phyloP scores from a whole-genome alignment of 1,140 invertebrate genomes.

The Matsumurasca onukii region DNA sequence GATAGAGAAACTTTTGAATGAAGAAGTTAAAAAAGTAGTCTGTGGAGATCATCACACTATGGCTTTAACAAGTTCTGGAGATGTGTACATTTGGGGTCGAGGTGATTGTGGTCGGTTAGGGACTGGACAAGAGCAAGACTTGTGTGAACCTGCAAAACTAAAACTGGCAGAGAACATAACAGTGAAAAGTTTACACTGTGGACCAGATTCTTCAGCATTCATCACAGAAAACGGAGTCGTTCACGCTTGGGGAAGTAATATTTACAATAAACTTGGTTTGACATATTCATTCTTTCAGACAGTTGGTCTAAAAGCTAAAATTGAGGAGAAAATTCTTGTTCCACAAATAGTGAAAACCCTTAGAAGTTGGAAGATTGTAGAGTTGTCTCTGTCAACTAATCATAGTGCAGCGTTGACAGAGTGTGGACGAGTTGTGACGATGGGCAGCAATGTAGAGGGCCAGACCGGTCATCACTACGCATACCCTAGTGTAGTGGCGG shows the following conservation, averaged over 20 bases:
- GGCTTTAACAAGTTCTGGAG: conserved; percentile 59
- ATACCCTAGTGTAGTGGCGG: conserved; percentile 55
- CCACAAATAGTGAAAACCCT: conserved; percentile 34
- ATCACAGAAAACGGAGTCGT: conserved; percentile 63
- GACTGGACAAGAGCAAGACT: conserved; percentile 58
- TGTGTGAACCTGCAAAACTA: conserved; percentile 40
- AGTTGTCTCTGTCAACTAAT: conserved; percentile 57
- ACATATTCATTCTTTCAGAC: conserved; percentile 34
- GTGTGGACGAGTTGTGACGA: conserved; percentile 64
- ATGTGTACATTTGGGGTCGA: conserved; percentile 69
- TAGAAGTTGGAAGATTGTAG: conserved; percentile 48
- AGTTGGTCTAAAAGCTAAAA: conserved; percentile 25
- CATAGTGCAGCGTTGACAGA: conserved; percentile 64
- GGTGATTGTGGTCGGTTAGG: conserved; percentile 65
- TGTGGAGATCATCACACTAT: conserved; percentile 68
- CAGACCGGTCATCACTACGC: conserved; percentile 57
- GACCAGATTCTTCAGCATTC: conserved; percentile 64
- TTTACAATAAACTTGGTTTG: conserved; percentile 68
- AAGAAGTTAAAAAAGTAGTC: conserved; percentile 62
- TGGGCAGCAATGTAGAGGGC: conserved; percentile 63
- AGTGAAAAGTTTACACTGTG: conserved; percentile 59
- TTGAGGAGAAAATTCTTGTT: conserved; percentile 21
- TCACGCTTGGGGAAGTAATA: conserved; percentile 67
- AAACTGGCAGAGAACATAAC: background rate
- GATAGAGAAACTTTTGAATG: conserved; percentile 55